Evolutionary conservation across 2,797 vertebrate species (phyloP), one percentile per base, ranked within the genome.

Genomic region (Enteromius paludinosus): DNA sequence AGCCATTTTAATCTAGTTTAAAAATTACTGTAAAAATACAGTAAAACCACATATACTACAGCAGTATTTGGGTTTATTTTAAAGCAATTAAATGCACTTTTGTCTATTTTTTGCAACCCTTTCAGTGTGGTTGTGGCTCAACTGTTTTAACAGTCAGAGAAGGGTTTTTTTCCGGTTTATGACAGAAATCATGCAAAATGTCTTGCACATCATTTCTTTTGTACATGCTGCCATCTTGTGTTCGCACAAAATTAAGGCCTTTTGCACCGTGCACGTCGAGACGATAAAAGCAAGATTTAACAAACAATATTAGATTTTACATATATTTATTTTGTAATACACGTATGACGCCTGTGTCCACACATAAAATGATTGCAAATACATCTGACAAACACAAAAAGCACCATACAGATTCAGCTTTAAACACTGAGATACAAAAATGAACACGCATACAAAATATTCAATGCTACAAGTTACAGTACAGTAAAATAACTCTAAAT

Each of bases 401-500:
- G 43, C 75, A 79, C 66, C 47, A 20, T 47, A 41, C 30, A 56
- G 49, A 54, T 68, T 75, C 28, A 82, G 92, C 92, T 92, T 93
- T 90, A 93, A 87, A 90, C 90, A 84, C 89, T 91, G 92, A 52
- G 18, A 70, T 59, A 43, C 54, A 64, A 3, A 81, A 72, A 71
- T 38, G 0, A 69, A 79, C 62, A 68, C 3, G 7, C 35, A 68
- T 20, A 65, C 45, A 82, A 80, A 54, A 90, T 92, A 92, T 76
- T 93, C 15, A 43, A 81, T 18, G 41, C 54, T 35, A 70, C 0
- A 8, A 52, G 18, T 54, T 30, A 64, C 61, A 49, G 70, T 56
- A 54, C 61, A 49, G 70, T 56, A 41, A 0, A 52, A n/a, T 52
- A 28, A 93, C 91, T 90, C 88, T 92, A 90, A 91, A 93, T 54